phyloP scores from a whole-genome alignment of 2,113 vertebrate species.

The Pseudorectes ferrugineus region DNA sequence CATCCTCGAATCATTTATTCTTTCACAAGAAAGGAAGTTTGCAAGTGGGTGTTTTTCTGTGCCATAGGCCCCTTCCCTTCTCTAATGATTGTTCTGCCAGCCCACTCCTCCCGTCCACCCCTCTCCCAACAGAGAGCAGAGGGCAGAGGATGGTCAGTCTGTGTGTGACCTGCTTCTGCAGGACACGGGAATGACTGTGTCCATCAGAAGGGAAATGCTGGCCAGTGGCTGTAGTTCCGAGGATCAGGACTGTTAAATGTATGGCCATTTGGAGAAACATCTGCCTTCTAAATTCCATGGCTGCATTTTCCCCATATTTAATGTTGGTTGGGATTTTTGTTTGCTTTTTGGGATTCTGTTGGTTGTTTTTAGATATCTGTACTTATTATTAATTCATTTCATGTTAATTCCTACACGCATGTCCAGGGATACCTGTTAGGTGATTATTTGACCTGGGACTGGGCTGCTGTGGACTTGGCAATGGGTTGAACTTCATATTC shows the following conservation, averaged over 20 bases:
- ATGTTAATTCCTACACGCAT: background rate
- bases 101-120: background rate
- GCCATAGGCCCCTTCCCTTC: background rate
- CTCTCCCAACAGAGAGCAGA: fast-evolving
- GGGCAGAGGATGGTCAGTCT: background rate
- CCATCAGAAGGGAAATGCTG: background rate
- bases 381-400: background rate
- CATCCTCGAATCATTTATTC: background rate
- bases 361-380: background rate
- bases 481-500: background rate
- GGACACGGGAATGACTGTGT: background rate
- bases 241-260: background rate
- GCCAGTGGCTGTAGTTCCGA: background rate
- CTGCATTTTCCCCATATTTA: background rate
- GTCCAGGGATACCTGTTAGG: background rate
- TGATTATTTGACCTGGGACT: background rate
- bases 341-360: background rate
- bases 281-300: background rate
- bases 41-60: background rate
- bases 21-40: background rate
- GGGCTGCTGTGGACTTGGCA: background rate
- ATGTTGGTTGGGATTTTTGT: background rate
- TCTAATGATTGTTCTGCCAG: background rate
- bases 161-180: background rate
- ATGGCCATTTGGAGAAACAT: background rate